Percentiles rank a stretch among this genome's conserved stretches.
phyloP scores from a whole-genome alignment of 2,797 vertebrate genomes.

The Peromyscus melanophrys region DNA sequence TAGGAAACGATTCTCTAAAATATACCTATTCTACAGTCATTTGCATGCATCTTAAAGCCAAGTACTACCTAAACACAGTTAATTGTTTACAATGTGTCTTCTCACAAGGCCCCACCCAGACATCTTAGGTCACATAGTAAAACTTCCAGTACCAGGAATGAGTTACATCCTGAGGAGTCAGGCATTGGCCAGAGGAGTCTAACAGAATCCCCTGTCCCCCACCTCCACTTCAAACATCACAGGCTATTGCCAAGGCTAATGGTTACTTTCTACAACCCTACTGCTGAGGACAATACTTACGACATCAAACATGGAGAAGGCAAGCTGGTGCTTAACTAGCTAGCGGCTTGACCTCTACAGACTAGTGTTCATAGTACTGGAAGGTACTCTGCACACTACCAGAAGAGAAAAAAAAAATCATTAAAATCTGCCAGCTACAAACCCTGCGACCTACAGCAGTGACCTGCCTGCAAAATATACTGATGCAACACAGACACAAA shows the following conservation, averaged over 20 bases:
- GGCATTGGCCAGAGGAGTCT: background rate
- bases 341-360: background rate
- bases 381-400: no score
- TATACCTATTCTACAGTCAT: background rate
- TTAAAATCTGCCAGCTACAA: background rate
- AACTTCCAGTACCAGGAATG: background rate
- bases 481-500: background rate
- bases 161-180: background rate
- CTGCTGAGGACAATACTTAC: background rate
- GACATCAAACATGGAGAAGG: background rate
- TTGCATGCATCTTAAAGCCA: background rate
- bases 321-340: background rate
- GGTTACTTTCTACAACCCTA: background rate
- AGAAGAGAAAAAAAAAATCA: background rate
- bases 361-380: background rate
- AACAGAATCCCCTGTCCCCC: background rate
- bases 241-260: background rate
- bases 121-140: background rate
- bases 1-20: slow-evolving; percentile 5
- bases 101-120: background rate
- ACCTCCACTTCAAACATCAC: background rate
- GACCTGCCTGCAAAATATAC: background rate
- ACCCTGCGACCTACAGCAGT: no score
- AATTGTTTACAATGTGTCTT: background rate
- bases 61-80: background rate